phyloP scores from a whole-genome alignment of 2,113 vertebrate genomes.

The Tachysurus fulvidraco region DNA sequence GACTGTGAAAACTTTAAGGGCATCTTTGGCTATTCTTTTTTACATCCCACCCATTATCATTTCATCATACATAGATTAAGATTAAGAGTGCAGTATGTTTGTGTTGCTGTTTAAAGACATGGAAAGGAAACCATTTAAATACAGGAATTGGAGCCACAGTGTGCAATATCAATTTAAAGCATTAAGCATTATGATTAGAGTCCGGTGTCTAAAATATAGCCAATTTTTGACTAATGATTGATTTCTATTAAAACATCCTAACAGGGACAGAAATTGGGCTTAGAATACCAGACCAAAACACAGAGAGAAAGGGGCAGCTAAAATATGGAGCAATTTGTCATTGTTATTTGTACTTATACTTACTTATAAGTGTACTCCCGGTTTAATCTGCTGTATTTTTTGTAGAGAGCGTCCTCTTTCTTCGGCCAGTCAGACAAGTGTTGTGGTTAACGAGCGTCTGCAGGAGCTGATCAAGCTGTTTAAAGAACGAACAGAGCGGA shows the following conservation, averaged over 20 bases:
- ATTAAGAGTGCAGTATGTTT: not conserved
- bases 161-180: not conserved
- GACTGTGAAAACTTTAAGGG: not conserved
- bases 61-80: not conserved
- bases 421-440: slow-evolving; percentile 73
- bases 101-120: not conserved
- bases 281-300: not conserved
- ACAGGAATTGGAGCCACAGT: not conserved
- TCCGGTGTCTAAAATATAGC: not conserved
- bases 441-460: slow-evolving; percentile 78
- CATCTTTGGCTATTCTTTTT: not conserved
- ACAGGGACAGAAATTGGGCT: too few relatives aligned
- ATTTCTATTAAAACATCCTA: not conserved
- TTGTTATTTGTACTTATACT: not conserved
- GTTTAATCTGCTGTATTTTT: not conserved
- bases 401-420: slow-evolving; percentile 75
- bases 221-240: not conserved
- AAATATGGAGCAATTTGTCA: not conserved
- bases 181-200: not conserved
- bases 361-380: not conserved
- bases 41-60: too few relatives aligned
- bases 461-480: slow-evolving; percentile 86
- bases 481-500: slow-evolving; percentile 82
- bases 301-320: too few relatives aligned
- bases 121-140: not conserved